A percentile compares a stretch with the other conserved stretches of the same genome.
phyloP scores from a whole-genome alignment of 2,888 invertebrate genomes.

The Alentia gelatinosa region DNA sequence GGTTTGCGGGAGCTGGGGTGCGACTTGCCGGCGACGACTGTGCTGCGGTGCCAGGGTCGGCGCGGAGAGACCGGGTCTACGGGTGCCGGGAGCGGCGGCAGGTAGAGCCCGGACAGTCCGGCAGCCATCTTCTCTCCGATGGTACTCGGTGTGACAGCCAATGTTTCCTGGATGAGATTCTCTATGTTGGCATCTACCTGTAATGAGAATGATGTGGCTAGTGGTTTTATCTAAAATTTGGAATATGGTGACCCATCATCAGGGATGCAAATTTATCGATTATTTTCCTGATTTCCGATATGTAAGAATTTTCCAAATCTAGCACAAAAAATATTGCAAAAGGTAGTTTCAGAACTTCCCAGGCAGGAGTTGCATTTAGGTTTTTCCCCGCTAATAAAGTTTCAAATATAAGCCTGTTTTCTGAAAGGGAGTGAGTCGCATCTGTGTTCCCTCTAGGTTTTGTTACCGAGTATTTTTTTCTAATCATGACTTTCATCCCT shows the following conservation, averaged over 20 bases:
- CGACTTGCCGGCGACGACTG: slow-evolving; percentile 49
- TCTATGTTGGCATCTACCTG: slow-evolving; percentile 73
- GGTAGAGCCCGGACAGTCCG: slow-evolving; percentile 73
- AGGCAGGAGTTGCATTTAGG: no score
- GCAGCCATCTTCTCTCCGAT: slow-evolving; percentile 74
- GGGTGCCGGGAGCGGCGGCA: slow-evolving; percentile 75
- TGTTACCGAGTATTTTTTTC: no score
- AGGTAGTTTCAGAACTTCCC: no score
- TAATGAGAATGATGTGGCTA: not conserved
- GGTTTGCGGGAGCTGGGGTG: slow-evolving; percentile 40
- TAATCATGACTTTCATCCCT: no score
- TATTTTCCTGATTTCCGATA: not conserved
- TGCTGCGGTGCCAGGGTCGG: slow-evolving; percentile 53
- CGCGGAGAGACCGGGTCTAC: slow-evolving; percentile 58
- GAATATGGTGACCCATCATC: no score
- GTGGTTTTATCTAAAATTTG: not conserved
- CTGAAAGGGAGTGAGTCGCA: no score
- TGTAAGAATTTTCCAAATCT: no score
- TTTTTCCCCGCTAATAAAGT: no score
- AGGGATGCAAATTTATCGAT: not conserved
- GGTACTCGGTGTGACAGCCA: slow-evolving; percentile 65
- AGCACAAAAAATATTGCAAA: no score
- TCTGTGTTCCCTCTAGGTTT: no score
- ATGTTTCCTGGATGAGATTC: slow-evolving; percentile 67
- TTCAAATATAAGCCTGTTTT: no score